A percentile compares a stretch with the other conserved stretches of the same genome.
Conservation (phyloP, 2,113 vertebrate genomes). For the Cottus gobio region DNA sequence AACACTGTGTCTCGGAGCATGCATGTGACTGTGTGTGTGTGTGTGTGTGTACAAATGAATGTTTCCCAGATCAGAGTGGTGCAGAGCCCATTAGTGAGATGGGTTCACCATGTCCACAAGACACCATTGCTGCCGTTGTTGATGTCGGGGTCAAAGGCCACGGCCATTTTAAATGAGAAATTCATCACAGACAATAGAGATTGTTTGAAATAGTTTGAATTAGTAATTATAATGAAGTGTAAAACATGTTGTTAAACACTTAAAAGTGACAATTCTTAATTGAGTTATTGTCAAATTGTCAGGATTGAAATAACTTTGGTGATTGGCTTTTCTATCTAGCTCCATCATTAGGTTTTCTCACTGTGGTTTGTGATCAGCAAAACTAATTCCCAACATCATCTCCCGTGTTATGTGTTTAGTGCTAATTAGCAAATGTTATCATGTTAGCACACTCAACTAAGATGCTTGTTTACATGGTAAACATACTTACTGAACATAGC, state of each 20-base stretch:
- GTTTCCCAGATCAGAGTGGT: constrained; percentile 12
- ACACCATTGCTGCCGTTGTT: neutral
- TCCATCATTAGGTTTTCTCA: neutral
- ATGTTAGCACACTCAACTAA: neutral
- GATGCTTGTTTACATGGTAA: neutral
- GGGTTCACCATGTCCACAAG: neutral
- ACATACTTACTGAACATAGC: neutral
- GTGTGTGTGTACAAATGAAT: neutral
- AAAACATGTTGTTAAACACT: neutral
- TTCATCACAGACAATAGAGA: neutral
- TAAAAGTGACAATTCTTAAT: neutral
- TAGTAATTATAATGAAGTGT: neutral
- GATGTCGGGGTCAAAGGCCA: constrained; percentile 16
- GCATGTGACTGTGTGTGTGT: neutral
- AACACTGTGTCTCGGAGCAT: neutral
- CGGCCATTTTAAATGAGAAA: neutral
- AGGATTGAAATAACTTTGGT: neutral
- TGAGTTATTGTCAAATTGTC: neutral
- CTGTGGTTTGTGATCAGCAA: neutral
- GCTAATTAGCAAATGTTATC: neutral
- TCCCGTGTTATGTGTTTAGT: neutral
- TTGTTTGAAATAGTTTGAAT: neutral
- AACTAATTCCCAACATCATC: neutral
- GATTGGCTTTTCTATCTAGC: neutral
- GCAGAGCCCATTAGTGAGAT: constrained; percentile 24